Percentiles rank a stretch among this genome's conserved stretches.
phyloP scores from a whole-genome alignment of 2,797 vertebrate genomes.

The Argentina silus region DNA sequence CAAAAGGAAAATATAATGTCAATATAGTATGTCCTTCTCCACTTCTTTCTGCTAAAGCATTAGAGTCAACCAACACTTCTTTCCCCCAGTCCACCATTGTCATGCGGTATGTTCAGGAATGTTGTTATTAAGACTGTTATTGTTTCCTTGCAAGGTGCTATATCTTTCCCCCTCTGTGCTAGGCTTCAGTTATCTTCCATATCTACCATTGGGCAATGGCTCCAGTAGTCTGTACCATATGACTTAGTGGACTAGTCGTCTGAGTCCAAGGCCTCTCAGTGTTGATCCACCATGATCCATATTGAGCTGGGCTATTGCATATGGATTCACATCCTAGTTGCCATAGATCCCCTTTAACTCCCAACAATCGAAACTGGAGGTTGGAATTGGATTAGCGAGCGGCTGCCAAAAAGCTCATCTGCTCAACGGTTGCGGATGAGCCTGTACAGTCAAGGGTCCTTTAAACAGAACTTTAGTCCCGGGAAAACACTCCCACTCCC shows the following conservation, averaged over 20 bases:
- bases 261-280: conserved; percentile 26
- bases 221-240: background rate
- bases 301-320: conserved; percentile 43
- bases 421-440: background rate
- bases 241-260: background rate
- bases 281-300: conserved; percentile 48
- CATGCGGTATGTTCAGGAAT: background rate
- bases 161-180: background rate
- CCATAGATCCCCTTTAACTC: conserved; percentile 42
- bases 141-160: conserved; percentile 19
- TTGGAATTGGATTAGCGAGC: conserved; percentile 48
- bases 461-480: conserved; percentile 19
- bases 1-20: background rate
- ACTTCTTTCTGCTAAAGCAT: background rate
- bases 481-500: too few species aligned
- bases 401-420: conserved; percentile 38
- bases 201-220: background rate
- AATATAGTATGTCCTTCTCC: background rate
- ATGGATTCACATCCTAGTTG: conserved; percentile 41
- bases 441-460: conserved; percentile 27
- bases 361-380: conserved; percentile 41
- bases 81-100: background rate
- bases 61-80: background rate
- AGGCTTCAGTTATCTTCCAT: background rate
- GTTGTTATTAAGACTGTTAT: background rate